Conservation (phyloP, 1,140 invertebrate species). For the Caenorhabditis inopinata region DNA sequence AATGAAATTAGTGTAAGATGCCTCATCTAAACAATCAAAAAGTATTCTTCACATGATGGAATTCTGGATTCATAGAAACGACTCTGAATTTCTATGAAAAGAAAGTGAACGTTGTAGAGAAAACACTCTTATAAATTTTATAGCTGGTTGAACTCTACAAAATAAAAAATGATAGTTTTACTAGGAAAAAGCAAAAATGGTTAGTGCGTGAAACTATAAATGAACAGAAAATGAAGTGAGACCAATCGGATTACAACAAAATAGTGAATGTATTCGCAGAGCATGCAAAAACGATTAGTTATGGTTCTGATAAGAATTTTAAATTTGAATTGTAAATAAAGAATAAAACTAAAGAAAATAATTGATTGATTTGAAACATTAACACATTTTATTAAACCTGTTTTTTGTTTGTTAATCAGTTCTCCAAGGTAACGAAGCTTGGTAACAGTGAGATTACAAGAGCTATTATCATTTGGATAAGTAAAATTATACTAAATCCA, state of each 20-base stretch:
- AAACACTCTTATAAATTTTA: no score
- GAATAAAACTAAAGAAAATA: not conserved
- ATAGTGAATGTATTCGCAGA: not conserved
- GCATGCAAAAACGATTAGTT: not conserved
- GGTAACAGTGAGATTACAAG: not conserved
- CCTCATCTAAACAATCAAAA: not conserved
- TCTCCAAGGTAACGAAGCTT: no score
- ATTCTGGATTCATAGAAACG: no score
- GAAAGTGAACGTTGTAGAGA: no score
- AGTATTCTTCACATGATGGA: no score
- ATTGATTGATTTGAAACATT: not conserved
- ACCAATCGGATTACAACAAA: constrained; percentile 2
- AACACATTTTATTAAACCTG: no score
- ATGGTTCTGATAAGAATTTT: not conserved
- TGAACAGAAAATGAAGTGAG: constrained; percentile 22
- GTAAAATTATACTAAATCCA: not conserved
- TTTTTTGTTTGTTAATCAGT: no score
- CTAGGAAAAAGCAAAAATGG: no score
- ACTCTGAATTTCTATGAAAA: no score
- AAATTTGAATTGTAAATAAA: no score
- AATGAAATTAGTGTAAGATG: not conserved
- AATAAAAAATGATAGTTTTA: no score
- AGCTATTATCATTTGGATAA: not conserved
- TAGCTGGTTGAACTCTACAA: no score
- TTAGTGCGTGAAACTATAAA: not conserved